These are phyloP conservation scores for Dasypolia templi DNA, from an alignment of 2,888 invertebrate genomes.

Conservation along the genomic window DNA sequence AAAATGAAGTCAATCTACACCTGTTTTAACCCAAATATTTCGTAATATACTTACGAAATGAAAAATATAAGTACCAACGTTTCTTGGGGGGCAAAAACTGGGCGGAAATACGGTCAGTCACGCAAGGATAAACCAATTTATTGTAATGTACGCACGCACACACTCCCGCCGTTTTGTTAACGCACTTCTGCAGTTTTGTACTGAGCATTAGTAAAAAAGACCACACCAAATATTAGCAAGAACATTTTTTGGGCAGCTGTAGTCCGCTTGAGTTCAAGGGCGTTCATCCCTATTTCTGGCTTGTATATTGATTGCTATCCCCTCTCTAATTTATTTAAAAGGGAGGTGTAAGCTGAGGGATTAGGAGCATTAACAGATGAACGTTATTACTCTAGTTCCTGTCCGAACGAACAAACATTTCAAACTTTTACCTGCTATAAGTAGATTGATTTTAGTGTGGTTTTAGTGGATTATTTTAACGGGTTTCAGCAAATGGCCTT, in stretches of 20 bases:
- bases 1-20: conserved; percentile 14
- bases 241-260: conserved; percentile 40
- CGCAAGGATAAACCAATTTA: conserved; percentile 70
- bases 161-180: conserved; percentile 56
- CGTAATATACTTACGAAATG: conserved; percentile 45
- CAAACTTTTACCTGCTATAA: conserved; percentile 42
- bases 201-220: conserved; percentile 18
- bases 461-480: conserved; percentile 15
- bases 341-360: conserved; percentile 65
- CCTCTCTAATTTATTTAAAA: conserved; percentile 72
- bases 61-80: conserved; percentile 52
- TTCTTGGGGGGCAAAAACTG: conserved; percentile 51
- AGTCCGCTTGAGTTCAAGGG: conserved; percentile 64
- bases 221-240: conserved; percentile 43
- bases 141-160: conserved; percentile 42
- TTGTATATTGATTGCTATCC: conserved; percentile 63
- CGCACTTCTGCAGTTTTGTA: conserved; percentile 56
- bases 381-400: conserved; percentile 58
- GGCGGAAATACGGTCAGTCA: conserved; percentile 72
- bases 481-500: background rate
- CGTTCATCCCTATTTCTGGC: conserved; percentile 68
- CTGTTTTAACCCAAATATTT: conserved; percentile 45
- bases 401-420: conserved; percentile 39
- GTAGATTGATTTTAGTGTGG: conserved; percentile 14
- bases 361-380: conserved; percentile 67